Percentiles rank a stretch among this genome's conserved stretches.
phyloP scores from a whole-genome alignment of 1,140 invertebrate species.

The Dreissena rostriformis region DNA sequence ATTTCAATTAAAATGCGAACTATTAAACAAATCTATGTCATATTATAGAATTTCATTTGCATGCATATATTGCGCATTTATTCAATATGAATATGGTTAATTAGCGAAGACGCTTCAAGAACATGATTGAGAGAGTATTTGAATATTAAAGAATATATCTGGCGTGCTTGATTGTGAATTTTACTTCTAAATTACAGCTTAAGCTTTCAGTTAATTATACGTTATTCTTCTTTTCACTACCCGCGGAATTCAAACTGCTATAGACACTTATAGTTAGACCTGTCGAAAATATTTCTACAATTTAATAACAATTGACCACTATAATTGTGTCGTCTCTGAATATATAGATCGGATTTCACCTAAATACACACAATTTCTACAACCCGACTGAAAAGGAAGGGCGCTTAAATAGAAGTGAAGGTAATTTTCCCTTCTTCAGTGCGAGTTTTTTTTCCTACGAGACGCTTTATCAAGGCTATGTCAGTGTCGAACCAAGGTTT shows the following conservation, averaged over 20 bases:
- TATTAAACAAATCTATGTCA: too few species aligned
- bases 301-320: slow-evolving; percentile 43
- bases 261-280: slow-evolving; percentile 2
- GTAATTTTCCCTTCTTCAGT: slow-evolving; percentile 9
- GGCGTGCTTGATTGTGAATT: background rate
- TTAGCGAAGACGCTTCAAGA: background rate
- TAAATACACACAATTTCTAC: slow-evolving; percentile 15
- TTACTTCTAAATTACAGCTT: background rate
- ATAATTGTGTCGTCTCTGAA: slow-evolving; percentile 25
- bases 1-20: too few species aligned
- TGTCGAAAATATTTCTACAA: slow-evolving; percentile 48
- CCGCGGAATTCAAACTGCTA: slow-evolving; percentile 9
- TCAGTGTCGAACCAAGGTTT: slow-evolving; percentile 24
- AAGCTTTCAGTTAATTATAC: background rate
- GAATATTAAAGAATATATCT: background rate
- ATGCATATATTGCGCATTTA: too few species aligned
- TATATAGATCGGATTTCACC: slow-evolving; percentile 22
- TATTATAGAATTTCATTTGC: too few species aligned
- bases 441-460: background rate
- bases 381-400: background rate
- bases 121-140: background rate
- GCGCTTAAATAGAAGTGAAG: background rate
- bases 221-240: background rate
- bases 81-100: too few species aligned
- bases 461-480: slow-evolving; percentile 5